Evolutionary conservation across 2,113 vertebrate genomes (phyloP).

Genomic region (Micronycteris hirsuta): DNA sequence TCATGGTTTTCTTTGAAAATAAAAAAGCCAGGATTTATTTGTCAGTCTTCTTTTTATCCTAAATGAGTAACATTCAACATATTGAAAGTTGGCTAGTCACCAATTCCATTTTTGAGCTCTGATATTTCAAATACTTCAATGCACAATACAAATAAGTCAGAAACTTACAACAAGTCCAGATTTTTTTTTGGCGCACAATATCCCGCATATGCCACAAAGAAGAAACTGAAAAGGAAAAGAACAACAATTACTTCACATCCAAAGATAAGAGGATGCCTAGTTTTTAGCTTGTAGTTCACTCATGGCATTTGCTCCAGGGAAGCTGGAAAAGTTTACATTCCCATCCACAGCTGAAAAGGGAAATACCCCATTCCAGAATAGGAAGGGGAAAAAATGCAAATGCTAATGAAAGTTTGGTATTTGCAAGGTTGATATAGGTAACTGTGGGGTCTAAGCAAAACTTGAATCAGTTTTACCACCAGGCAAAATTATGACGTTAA

Average conservation of each 20-base stretch:
- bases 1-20: conserved; percentile 37
- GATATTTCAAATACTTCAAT: conserved; percentile 53
- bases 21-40: conserved; percentile 9
- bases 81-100: neutral
- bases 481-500: neutral
- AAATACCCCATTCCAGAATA: neutral
- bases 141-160: conserved; percentile 37
- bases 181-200: conserved; percentile 96
- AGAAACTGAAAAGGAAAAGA: conserved; percentile 88
- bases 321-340: neutral
- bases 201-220: conserved; percentile 95
- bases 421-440: neutral
- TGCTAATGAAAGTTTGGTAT: neutral
- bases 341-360: neutral
- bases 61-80: conserved; percentile 35
- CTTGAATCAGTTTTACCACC: neutral
- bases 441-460: neutral
- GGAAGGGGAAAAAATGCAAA: neutral
- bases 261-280: neutral
- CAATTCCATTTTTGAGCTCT: conserved; percentile 24
- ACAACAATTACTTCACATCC: conserved; percentile 42
- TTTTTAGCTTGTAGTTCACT: conserved; percentile 1
- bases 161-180: conserved; percentile 96
- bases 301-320: neutral
- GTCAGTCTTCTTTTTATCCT: conserved; percentile 25